phyloP scores from a whole-genome alignment of 2,888 invertebrate species.

The Callimorpha dominula region DNA sequence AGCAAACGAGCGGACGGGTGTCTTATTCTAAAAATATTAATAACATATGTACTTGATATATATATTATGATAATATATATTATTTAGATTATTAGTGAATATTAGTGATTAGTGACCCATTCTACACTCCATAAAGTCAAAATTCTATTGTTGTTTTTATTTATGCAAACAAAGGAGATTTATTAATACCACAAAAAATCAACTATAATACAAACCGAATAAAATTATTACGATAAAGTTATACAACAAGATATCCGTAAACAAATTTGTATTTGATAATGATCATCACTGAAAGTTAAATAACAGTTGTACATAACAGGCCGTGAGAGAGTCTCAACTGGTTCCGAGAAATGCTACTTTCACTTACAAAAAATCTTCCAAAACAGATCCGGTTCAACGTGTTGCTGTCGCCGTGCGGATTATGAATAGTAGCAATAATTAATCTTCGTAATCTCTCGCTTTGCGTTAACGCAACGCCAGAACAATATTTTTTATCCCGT shows the following conservation, averaged over 20 bases:
- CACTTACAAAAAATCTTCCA: constrained; percentile 70
- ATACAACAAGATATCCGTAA: constrained; percentile 56
- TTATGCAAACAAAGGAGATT: not conserved
- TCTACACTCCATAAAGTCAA: not conserved
- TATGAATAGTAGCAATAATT: constrained; percentile 47
- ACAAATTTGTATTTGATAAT: constrained; percentile 73
- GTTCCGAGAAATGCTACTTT: constrained; percentile 78
- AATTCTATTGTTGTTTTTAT: not conserved
- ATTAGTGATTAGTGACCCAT: not conserved
- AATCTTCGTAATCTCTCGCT: constrained; percentile 33
- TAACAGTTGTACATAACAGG: constrained; percentile 71
- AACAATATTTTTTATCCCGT: not conserved
- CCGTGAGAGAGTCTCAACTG: constrained; percentile 70
- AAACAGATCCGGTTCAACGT: constrained; percentile 75
- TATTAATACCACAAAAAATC: constrained; percentile 10
- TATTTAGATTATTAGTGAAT: not conserved
- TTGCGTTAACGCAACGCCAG: constrained; percentile 18
- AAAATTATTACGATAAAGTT: constrained; percentile 37
- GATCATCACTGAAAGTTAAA: constrained; percentile 73
- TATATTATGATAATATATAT: no score
- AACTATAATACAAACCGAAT: constrained; percentile 28
- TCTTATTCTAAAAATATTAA: not conserved
- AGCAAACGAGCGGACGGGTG: no score
- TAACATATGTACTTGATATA: no score
- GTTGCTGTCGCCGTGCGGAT: constrained; percentile 43